phyloP scores from a whole-genome alignment of 1,140 invertebrate genomes.

The Ceratoteleas bidentatus region DNA sequence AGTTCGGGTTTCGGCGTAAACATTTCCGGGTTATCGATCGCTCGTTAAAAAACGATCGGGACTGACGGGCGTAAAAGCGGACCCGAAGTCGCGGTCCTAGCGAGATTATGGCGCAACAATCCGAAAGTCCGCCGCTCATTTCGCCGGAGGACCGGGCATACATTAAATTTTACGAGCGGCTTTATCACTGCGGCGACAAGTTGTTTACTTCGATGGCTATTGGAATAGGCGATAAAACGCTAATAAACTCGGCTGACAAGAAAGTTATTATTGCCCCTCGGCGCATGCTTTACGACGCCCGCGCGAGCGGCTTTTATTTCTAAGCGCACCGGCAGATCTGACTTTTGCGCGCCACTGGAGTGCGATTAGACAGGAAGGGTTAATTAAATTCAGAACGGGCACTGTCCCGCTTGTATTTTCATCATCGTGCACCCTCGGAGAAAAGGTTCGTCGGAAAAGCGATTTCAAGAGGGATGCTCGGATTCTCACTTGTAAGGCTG shows the following conservation, averaged over 20 bases:
- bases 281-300: conserved; percentile 60
- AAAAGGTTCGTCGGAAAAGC: no score
- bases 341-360: no score
- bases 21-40: conserved; percentile 12
- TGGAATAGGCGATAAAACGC: conserved; percentile 60
- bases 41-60: conserved; percentile 23
- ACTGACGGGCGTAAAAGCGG: conserved; percentile 11
- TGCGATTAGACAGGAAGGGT: no score
- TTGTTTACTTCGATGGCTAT: conserved; percentile 70
- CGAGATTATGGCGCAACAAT: conserved; percentile 41
- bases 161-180: conserved; percentile 71
- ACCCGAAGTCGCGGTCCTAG: conserved; percentile 1
- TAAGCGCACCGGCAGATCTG: no score
- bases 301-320: neutral
- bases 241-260: conserved; percentile 72
- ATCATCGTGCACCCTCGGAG: no score
- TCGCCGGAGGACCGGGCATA: conserved; percentile 48
- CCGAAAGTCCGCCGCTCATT: conserved; percentile 53
- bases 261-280: conserved; percentile 70
- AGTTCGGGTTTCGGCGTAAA: conserved; percentile 13
- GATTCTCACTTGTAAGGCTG: no score
- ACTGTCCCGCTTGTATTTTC: no score
- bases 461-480: no score
- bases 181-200: conserved; percentile 65
- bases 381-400: no score